Percentiles rank a stretch among this genome's conserved stretches.
Conservation (phyloP, 2,888 invertebrate genomes). For the Drosophila merina region DNA sequence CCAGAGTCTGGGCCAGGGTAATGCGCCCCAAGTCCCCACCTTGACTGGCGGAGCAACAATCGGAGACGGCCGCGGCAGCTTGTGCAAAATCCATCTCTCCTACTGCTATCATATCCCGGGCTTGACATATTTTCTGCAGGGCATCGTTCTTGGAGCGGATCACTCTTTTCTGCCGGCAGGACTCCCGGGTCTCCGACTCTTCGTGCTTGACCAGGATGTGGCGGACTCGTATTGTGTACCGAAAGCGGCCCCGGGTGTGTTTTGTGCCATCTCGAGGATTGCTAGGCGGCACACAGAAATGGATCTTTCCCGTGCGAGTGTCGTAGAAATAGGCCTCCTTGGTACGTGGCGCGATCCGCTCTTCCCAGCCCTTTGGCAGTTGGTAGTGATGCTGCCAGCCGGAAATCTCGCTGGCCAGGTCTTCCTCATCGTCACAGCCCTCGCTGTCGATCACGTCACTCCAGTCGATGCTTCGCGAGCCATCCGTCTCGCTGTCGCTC, state of each 20-base stretch:
- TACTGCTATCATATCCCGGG: no score
- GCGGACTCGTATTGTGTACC: not conserved
- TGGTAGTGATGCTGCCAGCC: no score
- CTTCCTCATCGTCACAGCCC: not conserved
- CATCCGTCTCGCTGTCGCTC: no score
- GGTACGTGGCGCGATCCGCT: not conserved
- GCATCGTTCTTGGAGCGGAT: not conserved
- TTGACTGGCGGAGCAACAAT: no score
- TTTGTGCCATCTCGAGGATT: not conserved
- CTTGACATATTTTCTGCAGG: no score
- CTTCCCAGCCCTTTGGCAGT: not conserved
- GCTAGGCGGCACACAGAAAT: not conserved
- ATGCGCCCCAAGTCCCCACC: not conserved
- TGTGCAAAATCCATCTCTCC: no score
- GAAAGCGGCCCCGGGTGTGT: no score
- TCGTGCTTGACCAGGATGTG: not conserved
- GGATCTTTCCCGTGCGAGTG: not conserved
- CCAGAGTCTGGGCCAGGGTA: not conserved
- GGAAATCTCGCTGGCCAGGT: no score
- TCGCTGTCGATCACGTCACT: not conserved
- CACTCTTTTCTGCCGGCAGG: not conserved
- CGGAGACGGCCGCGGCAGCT: no score
- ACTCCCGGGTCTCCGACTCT: not conserved
- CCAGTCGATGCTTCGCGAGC: not conserved
- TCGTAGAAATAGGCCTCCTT: constrained; percentile 6